phyloP scores from a whole-genome alignment of 2,113 vertebrate genomes.

The Cranoglanis bouderius region DNA sequence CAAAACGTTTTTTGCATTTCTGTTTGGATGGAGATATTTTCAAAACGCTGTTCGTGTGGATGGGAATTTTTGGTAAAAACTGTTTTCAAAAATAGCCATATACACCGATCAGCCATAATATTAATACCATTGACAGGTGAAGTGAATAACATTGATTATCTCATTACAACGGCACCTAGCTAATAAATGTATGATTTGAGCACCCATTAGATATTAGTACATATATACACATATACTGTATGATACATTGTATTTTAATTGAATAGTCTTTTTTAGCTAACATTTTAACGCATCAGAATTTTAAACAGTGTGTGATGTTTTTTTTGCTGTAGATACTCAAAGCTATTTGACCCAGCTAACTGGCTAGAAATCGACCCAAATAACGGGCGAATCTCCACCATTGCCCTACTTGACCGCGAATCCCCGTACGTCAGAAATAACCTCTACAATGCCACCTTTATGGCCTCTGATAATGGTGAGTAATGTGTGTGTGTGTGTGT shows the following conservation, averaged over 20 bases:
- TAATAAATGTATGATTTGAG: background rate
- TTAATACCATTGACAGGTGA: no score
- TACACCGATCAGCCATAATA: no score
- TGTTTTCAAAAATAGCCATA: no score
- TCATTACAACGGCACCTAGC: no score
- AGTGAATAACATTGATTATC: no score
- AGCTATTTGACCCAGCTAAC: conserved; percentile 91
- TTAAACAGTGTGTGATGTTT: background rate
- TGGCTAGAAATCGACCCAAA: conserved; percentile 93
- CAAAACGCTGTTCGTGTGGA: background rate
- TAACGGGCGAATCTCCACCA: conserved; percentile 89
- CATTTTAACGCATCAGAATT: background rate
- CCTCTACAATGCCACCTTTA: conserved; percentile 94
- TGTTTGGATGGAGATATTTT: background rate
- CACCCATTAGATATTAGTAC: background rate
- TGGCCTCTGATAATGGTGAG: conserved; percentile 92
- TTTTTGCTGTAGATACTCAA: conserved; percentile 84
- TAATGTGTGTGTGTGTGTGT: conserved; percentile 30
- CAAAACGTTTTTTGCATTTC: background rate
- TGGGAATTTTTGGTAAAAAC: background rate
- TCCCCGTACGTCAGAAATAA: conserved; percentile 94
- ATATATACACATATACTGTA: background rate
- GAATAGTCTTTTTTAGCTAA: background rate
- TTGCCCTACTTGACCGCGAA: conserved; percentile 89
- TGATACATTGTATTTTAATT: background rate